phyloP scores from a whole-genome alignment of 2,797 vertebrate genomes.

The Anguilla anguilla region DNA sequence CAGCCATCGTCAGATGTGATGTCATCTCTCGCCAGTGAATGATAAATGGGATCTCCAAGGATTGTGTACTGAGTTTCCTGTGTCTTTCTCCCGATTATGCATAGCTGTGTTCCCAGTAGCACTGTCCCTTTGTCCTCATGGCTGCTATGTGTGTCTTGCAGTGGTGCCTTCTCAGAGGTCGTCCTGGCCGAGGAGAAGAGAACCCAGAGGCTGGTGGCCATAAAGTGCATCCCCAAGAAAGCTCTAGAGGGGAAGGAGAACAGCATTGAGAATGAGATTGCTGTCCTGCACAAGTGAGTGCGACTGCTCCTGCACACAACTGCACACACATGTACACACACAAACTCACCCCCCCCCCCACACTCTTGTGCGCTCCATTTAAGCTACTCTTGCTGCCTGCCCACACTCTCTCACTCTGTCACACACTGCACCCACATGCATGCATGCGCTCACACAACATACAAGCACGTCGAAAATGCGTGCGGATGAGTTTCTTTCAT shows the following conservation, averaged over 20 bases:
- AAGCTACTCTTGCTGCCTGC: too few relatives aligned
- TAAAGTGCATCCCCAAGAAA: conserved; percentile 97
- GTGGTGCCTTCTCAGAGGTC: conserved; percentile 95
- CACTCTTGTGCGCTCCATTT: background rate
- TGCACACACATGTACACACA: background rate
- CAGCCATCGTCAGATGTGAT: background rate
- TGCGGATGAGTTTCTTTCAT: background rate
- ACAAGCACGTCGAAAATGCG: background rate
- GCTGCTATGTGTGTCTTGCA: conserved; percentile 60
- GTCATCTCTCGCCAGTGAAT: background rate
- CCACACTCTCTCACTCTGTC: background rate
- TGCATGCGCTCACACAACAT: background rate
- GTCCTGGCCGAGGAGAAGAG: conserved; percentile 93
- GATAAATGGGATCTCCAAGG: background rate
- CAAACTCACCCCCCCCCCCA: background rate
- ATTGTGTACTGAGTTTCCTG: background rate
- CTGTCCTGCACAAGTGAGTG: conserved; percentile 93
- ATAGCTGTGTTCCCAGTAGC: background rate
- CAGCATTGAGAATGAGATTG: conserved; percentile 98
- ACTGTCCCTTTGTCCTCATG: background rate
- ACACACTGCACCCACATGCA: too few relatives aligned
- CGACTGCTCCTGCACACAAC: background rate
- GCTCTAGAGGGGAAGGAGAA: conserved; percentile 93
- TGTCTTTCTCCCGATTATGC: background rate
- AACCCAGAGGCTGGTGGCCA: conserved; percentile 88